Conservation (phyloP, 2,888 invertebrate genomes). For the Caenorhabditis doughertyi region DNA sequence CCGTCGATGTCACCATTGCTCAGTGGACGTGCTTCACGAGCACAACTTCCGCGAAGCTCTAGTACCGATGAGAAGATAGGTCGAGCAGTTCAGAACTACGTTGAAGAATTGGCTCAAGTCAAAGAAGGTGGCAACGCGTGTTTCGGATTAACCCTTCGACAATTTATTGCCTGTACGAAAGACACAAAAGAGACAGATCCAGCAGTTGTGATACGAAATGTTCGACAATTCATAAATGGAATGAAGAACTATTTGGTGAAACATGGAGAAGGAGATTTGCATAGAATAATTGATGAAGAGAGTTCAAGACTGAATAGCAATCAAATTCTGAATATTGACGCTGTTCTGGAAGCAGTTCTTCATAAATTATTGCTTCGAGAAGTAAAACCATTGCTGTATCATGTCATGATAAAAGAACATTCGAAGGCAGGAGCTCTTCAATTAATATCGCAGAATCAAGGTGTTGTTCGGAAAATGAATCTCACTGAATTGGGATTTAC, state of each 20-base stretch:
- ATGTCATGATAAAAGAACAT: conserved; percentile 77
- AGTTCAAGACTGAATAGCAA: conserved; percentile 90
- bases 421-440: conserved; percentile 83
- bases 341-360: conserved; percentile 95
- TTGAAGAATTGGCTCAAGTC: conserved; percentile 72
- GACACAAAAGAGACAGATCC: conserved; percentile 80
- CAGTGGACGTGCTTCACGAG: conserved; percentile 68
- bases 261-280: conserved; percentile 93
- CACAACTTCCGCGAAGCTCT: conserved; percentile 50
- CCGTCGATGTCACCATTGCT: conserved; percentile 66
- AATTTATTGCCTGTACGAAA: conserved; percentile 79
- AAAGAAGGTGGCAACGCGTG: conserved; percentile 69
- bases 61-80: conserved; percentile 62
- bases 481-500: conserved; percentile 84
- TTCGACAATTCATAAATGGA: conserved; percentile 91
- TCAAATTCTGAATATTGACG: conserved; percentile 95
- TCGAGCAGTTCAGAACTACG: conserved; percentile 76
- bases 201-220: conserved; percentile 77
- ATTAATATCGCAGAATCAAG: conserved; percentile 84
- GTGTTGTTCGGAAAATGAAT: conserved; percentile 84
- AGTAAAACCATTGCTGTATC: conserved; percentile 81
- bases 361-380: conserved; percentile 90
- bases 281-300: conserved; percentile 92
- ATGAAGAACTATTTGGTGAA: conserved; percentile 98
- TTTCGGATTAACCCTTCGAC: conserved; percentile 75